Evolutionary conservation across 1,140 invertebrate species (phyloP), one percentile per base, ranked within the genome.

Genomic region (Hyles euphorbiae): DNA sequence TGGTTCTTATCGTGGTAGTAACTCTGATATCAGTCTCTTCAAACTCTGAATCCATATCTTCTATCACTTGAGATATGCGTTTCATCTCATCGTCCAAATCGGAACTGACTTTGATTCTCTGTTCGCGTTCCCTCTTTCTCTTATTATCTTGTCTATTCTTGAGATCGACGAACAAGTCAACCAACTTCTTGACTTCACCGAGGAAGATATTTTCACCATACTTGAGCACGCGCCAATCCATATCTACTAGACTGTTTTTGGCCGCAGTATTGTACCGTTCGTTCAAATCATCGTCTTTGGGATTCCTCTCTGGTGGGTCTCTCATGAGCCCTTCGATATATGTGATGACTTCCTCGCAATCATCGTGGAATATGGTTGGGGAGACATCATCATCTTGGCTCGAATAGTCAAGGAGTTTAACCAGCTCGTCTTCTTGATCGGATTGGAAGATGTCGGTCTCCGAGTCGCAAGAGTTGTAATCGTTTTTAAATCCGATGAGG

Each of bases 361-460:
- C 81, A 54, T 88, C 83, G 46, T 88, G 75, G 59, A 88, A 88
- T 63, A 88, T 77, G 8, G 81, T 77, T 0, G 85, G 83, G 2
- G 85, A 88, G 5, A 89, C 76, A 58, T 89, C 86, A 51, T 90
- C 89, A 34, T 90, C 89, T 57, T 90, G 89, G 56, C 87, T 89
- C 12, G 87, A 89, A 68, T 90, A 89, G 69, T 90, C 89, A 43
- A 90, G 58, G 12, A 90, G 82, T 72, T 93, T 93, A 72, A 95
- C 91, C 54, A 96, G 90, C 87, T 95, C 94, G 67, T 95, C 95
- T 83, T 96, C 95, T 88, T 95, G 94, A 84, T 95, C 94, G 40
- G 94, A 95, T 68, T 93, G 92, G 84, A 93, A 92, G 91, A 94
- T 93, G 80, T 95, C 94, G 32, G 92, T 93, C 79, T 94, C 93